Evolutionary conservation across 2,888 invertebrate species (phyloP).

Genomic region (Eurois occulta): DNA sequence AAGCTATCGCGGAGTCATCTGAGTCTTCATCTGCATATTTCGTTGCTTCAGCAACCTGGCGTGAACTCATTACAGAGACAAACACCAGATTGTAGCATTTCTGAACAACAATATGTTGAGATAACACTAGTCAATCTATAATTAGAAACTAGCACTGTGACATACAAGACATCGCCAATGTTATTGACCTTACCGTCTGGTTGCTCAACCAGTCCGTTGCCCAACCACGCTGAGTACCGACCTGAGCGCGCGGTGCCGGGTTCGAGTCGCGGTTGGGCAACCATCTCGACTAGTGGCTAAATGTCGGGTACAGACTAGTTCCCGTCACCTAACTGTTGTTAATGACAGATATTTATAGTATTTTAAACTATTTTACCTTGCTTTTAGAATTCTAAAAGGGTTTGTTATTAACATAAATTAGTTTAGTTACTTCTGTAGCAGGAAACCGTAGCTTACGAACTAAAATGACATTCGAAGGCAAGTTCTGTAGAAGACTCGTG

Average conservation of each 20-base stretch:
- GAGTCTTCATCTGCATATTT: background rate
- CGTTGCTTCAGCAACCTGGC: background rate
- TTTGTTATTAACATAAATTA: conserved; percentile 7
- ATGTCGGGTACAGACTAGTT: background rate
- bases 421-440: background rate
- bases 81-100: background rate
- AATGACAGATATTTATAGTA: conserved; percentile 2
- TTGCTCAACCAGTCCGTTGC: conserved; percentile 32
- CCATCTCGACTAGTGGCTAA: conserved; percentile 6
- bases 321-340: conserved; percentile 4
- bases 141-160: background rate
- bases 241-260: conserved; percentile 14
- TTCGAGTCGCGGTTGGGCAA: conserved; percentile 38
- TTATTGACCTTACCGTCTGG: conserved; percentile 34
- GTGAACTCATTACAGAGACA: background rate
- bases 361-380: conserved; percentile 3
- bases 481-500: background rate
- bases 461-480: background rate
- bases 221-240: conserved; percentile 1
- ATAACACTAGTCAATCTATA: too few species aligned
- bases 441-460: background rate
- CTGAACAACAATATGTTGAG: background rate
- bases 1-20: background rate
- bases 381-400: background rate
- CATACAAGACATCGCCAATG: background rate